Evolutionary conservation across 2,113 vertebrate genomes (phyloP).

Genomic region (Alligator mississippiensis): DNA sequence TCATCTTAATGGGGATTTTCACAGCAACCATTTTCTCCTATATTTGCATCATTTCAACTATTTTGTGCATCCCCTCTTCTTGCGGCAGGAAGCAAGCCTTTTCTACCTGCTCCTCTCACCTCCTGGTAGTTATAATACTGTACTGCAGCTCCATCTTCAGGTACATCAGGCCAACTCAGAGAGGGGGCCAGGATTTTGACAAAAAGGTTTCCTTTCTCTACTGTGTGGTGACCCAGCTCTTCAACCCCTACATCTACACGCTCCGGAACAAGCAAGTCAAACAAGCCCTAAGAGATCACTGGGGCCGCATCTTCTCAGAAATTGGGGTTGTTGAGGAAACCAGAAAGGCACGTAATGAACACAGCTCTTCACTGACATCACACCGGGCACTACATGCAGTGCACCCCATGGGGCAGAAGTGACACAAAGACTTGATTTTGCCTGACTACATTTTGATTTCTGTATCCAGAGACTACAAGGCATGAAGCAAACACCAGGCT

Average conservation of each 20-base stretch:
- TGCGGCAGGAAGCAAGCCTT: not conserved
- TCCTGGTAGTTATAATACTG: not conserved
- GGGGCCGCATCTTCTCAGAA: not conserved
- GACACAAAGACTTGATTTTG: not conserved
- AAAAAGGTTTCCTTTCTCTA: slow-evolving; percentile 28
- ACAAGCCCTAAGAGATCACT: not conserved
- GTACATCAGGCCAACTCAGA: not conserved
- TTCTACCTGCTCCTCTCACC: not conserved
- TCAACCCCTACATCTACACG: not conserved
- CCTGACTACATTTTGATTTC: not conserved
- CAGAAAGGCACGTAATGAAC: fast-evolving
- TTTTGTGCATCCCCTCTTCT: not conserved
- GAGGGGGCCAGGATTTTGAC: not conserved
- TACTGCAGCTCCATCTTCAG: not conserved
- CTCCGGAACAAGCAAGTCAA: not conserved
- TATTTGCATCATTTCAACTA: not conserved
- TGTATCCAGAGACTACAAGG: no score
- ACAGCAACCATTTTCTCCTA: not conserved
- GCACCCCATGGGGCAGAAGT: not conserved
- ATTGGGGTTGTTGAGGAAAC: not conserved
- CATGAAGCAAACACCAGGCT: no score
- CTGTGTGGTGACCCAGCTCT: not conserved
- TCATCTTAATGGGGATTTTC: not conserved
- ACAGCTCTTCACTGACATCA: not conserved
- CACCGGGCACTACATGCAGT: not conserved